Evolutionary conservation across 1,140 invertebrate species (phyloP), one percentile per base, ranked within the genome.

Genomic region (Trichonephila inaurata): DNA sequence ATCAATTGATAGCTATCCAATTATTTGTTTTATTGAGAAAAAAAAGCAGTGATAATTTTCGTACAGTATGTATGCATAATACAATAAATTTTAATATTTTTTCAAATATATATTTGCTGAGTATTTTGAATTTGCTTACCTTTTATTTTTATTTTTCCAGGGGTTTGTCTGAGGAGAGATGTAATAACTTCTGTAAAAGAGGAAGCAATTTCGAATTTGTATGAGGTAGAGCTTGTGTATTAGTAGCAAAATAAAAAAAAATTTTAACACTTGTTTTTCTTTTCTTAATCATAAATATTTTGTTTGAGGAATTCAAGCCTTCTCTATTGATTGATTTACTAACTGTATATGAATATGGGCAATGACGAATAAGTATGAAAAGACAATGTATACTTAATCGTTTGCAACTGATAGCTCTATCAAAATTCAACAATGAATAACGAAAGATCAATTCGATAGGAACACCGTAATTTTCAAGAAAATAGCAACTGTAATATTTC

Each of bases 201-300:
- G 97, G 4, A 97, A 95, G 99, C 99, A 93, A 99, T 99, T 97
- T 97, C 98, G 95, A 96, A 99, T 99, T 95, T 99, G 96, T 97
- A 97, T 96, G 99, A 95, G 99, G 99, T 95, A 99, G 99, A 95
- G 98, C 97, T 94, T 99, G 99, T 97, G 97, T 99, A 95, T 97
- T 99, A 95, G 98, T 98, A 95, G 98, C 99, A 95, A n/a, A n/a
- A n/a, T 99, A 99, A 99, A 72, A 33, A 33, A 72, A 72, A 33
- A 33, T 28, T 72, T 28, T 72, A 33, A n/a, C 18, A n/a, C 28
- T 1, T 66, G 21, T n/a, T 66, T 21, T 64, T 64, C 5, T 12
- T 10, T n/a, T 7, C 19, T 66, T 66, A 24, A 19, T 40, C n/a
- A n/a, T 24, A n/a, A n/a, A 66, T 66, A 10, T 66, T 6, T 66